Conservation (phyloP, 1,140 invertebrate species). For the Latrodectus geometricus region DNA sequence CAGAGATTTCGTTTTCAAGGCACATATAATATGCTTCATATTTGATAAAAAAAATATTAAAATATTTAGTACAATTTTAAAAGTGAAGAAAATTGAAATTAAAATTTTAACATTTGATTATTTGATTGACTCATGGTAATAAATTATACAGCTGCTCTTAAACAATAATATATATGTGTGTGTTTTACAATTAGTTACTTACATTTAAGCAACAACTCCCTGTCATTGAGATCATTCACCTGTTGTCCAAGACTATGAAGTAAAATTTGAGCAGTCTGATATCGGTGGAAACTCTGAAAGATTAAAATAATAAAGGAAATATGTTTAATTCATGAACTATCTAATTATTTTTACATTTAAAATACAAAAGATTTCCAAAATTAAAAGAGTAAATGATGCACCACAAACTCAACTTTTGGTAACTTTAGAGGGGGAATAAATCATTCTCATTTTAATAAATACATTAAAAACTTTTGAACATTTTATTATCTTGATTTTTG, state of each 20-base stretch:
- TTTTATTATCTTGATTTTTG: too few relatives aligned
- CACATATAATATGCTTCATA: too few relatives aligned
- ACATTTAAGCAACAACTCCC: slow-evolving; percentile 89
- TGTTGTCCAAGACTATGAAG: slow-evolving; percentile 96
- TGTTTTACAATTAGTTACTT: slow-evolving; percentile 68
- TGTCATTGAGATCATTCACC: slow-evolving; percentile 80
- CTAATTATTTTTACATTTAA: not conserved
- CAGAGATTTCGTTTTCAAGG: too few relatives aligned
- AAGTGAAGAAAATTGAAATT: too few relatives aligned
- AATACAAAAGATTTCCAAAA: not conserved
- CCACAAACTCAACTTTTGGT: not conserved
- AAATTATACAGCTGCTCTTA: too few relatives aligned
- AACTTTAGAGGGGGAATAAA: too few relatives aligned
- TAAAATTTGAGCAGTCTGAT: slow-evolving; percentile 97
- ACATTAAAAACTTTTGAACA: too few relatives aligned
- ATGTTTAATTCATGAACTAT: not conserved
- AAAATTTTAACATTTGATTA: not conserved
- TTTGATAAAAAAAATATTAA: too few relatives aligned
- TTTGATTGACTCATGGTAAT: too few relatives aligned
- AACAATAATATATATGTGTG: too few relatives aligned
- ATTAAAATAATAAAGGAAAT: slow-evolving; percentile 13
- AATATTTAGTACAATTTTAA: too few relatives aligned
- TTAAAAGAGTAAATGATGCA: not conserved
- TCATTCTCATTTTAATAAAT: too few relatives aligned
- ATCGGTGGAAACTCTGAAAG: slow-evolving; percentile 88